Conservation (phyloP, 1,140 invertebrate genomes). For the Bradysia coprophila region DNA sequence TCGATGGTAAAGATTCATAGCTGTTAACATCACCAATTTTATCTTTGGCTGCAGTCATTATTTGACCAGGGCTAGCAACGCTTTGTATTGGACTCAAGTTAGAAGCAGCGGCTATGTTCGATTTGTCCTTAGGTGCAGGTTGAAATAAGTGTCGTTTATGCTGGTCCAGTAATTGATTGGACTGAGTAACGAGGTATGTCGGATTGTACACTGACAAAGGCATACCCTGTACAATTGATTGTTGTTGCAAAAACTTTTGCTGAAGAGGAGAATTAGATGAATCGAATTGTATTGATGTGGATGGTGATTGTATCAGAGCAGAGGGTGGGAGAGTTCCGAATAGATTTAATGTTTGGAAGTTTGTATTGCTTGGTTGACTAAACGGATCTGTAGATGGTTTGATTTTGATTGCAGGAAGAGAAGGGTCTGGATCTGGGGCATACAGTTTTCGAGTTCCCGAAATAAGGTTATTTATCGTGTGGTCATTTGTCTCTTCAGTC, state of each 20-base stretch:
- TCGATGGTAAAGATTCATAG: neutral
- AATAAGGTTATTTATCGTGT: constrained; percentile 17
- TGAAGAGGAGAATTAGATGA: constrained; percentile 2
- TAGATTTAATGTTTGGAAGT: constrained; percentile 11
- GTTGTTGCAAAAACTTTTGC: constrained; percentile 6
- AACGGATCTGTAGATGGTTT: constrained; percentile 22
- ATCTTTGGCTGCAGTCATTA: constrained; percentile 17
- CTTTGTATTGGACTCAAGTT: constrained; percentile 1
- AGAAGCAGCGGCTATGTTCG: neutral
- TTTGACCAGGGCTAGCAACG: constrained; percentile 21
- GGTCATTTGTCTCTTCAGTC: constrained; percentile 25
- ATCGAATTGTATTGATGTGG: constrained; percentile 6
- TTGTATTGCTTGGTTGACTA: constrained; percentile 24
- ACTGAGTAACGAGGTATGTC: constrained; percentile 21
- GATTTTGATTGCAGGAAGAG: constrained; percentile 21
- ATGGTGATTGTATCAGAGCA: constrained; percentile 17
- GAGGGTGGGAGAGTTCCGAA: constrained; percentile 10
- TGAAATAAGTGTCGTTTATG: constrained; percentile 21
- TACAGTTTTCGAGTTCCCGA: constrained; percentile 24
- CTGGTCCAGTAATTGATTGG: constrained; percentile 19
- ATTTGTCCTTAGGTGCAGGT: constrained; percentile 8
- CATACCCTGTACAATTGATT: constrained; percentile 4
- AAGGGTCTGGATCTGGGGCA: constrained; percentile 28
- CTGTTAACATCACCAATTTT: neutral
- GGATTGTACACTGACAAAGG: constrained; percentile 22